Evolutionary conservation across 2,888 invertebrate genomes (phyloP).

Genomic region (Tryphoninae sp.): DNA sequence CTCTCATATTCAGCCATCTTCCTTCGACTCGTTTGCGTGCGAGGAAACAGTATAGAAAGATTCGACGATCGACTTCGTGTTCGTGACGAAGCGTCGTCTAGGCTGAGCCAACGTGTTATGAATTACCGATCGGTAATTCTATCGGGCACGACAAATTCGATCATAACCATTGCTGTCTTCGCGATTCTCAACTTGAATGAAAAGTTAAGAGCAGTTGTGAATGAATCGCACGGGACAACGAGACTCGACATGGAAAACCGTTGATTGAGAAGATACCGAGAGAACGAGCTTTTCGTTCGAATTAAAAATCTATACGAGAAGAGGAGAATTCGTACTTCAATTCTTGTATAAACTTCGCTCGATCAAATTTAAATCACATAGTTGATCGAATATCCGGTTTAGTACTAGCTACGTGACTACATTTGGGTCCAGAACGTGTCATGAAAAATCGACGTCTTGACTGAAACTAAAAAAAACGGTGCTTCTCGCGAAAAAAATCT

Average conservation of each 20-base stretch:
- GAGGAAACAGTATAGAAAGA: slow-evolving; percentile 10
- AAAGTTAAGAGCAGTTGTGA: neutral
- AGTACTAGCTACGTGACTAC: too few species aligned
- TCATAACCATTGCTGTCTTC: neutral
- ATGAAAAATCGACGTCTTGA: too few species aligned
- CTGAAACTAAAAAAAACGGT: too few species aligned
- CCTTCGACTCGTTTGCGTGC: slow-evolving; percentile 19
- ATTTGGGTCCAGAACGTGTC: too few species aligned
- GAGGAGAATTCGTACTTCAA: too few species aligned
- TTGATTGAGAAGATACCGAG: neutral
- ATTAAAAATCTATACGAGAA: neutral
- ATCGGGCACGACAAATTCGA: neutral
- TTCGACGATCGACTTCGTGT: slow-evolving; percentile 5
- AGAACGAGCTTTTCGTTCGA: neutral
- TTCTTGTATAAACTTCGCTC: too few species aligned
- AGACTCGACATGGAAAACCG: neutral
- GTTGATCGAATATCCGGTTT: too few species aligned
- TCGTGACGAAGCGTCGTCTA: slow-evolving; percentile 19
- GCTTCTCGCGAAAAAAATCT: neutral
- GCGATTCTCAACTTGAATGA: slow-evolving; percentile 7
- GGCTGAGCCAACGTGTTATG: neutral
- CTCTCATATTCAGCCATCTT: slow-evolving; percentile 55
- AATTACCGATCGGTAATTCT: slow-evolving; percentile 19
- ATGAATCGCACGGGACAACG: neutral
- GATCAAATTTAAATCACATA: too few species aligned